Evolutionary conservation across 2,113 vertebrate species (phyloP).

Genomic region (Copsychus sechellarum): DNA sequence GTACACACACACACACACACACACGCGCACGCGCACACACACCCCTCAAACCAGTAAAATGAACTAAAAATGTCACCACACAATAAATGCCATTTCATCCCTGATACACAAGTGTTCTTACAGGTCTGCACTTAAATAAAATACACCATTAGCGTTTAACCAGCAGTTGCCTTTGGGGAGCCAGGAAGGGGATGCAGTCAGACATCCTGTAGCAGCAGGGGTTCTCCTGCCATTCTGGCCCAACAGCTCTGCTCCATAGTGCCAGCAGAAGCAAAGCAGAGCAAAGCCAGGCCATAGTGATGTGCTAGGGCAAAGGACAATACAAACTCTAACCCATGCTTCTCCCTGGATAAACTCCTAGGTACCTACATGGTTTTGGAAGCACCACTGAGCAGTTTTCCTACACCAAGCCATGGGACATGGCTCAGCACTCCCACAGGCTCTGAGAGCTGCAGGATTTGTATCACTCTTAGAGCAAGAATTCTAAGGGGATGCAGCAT

Average conservation of each 20-base stretch:
- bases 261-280: constrained; percentile 30
- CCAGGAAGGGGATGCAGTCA: constrained; percentile 18
- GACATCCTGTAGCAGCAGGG: neutral
- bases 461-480: neutral
- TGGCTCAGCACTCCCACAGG: neutral
- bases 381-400: neutral
- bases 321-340: neutral
- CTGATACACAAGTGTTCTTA: constrained; percentile 75
- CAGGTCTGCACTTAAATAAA: constrained; percentile 76
- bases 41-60: constrained; percentile 71
- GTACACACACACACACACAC: neutral
- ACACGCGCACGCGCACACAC: constrained; percentile 20
- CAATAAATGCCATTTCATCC: constrained; percentile 78
- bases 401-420: neutral
- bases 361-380: neutral
- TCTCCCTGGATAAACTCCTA: neutral
- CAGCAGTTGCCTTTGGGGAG: constrained; percentile 65
- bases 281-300: neutral
- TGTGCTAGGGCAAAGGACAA: neutral
- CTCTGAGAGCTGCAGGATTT: neutral
- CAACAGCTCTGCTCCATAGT: neutral
- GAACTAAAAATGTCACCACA: constrained; percentile 78
- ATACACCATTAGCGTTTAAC: constrained; percentile 79
- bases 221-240: neutral
- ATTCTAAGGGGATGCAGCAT: neutral